phyloP scores from a whole-genome alignment of 1,140 invertebrate genomes.

The Tetramorium simillimum region DNA sequence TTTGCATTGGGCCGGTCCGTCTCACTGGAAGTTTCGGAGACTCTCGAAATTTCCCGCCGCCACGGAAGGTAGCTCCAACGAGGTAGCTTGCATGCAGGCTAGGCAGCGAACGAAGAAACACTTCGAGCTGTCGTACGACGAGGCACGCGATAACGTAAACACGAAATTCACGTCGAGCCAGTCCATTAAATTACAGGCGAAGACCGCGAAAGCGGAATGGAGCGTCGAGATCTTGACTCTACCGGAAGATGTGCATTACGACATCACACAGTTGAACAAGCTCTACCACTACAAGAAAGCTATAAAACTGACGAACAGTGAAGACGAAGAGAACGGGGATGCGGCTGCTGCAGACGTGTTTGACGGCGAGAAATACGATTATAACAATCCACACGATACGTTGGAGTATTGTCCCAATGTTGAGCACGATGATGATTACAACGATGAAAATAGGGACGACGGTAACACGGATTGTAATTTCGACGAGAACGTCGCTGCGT shows the following conservation, averaged over 20 bases:
- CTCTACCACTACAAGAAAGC: constrained; percentile 65
- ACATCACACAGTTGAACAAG: constrained; percentile 65
- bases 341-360: constrained; percentile 61
- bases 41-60: neutral
- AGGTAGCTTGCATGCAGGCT: constrained; percentile 65
- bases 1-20: constrained; percentile 91
- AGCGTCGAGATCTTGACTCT: constrained; percentile 74
- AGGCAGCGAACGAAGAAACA: constrained; percentile 73
- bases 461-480: constrained; percentile 78
- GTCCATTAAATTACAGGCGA: constrained; percentile 56
- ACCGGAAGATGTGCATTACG: constrained; percentile 73
- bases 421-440: constrained; percentile 77
- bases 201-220: constrained; percentile 76
- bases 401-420: constrained; percentile 83
- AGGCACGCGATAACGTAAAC: constrained; percentile 35
- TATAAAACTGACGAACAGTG: neutral
- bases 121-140: constrained; percentile 66
- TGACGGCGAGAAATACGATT: constrained; percentile 84
- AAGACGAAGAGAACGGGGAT: constrained; percentile 20
- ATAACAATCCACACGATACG: constrained; percentile 86
- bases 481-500: constrained; percentile 81
- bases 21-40: constrained; percentile 89
- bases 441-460: constrained; percentile 78
- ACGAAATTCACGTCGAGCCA: constrained; percentile 63
- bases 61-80: neutral